Conservation (phyloP, 2,113 vertebrate genomes). For the Hylia prasina region DNA sequence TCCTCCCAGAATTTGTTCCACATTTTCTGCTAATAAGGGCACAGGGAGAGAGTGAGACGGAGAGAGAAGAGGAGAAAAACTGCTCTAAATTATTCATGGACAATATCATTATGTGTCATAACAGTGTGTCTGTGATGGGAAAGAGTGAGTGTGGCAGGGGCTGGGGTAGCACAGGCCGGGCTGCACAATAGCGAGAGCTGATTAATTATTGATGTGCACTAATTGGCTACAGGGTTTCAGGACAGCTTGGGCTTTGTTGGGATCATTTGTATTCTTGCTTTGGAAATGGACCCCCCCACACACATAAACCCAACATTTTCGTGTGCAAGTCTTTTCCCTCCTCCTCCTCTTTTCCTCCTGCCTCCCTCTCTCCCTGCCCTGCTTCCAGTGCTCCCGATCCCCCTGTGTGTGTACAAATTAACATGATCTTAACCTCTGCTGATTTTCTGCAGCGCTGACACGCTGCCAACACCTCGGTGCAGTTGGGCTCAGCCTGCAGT, state of each 20-base stretch:
- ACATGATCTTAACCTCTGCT: slow-evolving; percentile 68
- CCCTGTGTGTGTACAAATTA: slow-evolving; percentile 84
- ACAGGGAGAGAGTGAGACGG: slow-evolving; percentile 34
- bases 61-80: slow-evolving; percentile 63
- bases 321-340: slow-evolving; percentile 66
- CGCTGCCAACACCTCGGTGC: slow-evolving; percentile 19
- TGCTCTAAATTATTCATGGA: slow-evolving; percentile 87
- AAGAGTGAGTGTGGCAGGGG: slow-evolving; percentile 74
- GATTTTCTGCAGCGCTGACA: slow-evolving; percentile 16
- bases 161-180: slow-evolving; percentile 70
- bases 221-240: slow-evolving; percentile 97
- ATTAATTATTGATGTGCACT: slow-evolving; percentile 96
- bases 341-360: background rate
- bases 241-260: slow-evolving; percentile 91
- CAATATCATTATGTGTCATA: slow-evolving; percentile 99
- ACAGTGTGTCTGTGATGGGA: slow-evolving; percentile 83
- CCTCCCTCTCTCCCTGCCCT: background rate
- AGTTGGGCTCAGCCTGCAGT: background rate
- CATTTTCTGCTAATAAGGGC: slow-evolving; percentile 71
- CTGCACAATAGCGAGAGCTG: slow-evolving; percentile 83
- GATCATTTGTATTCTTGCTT: slow-evolving; percentile 82
- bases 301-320: slow-evolving; percentile 75
- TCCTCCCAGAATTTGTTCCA: slow-evolving; percentile 51
- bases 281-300: slow-evolving; percentile 72
- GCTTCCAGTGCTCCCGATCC: slow-evolving; percentile 33